These are phyloP conservation scores for Heliothis subflexa DNA, from an alignment of 1,140 invertebrate genomes.

Conservation along the genomic window DNA sequence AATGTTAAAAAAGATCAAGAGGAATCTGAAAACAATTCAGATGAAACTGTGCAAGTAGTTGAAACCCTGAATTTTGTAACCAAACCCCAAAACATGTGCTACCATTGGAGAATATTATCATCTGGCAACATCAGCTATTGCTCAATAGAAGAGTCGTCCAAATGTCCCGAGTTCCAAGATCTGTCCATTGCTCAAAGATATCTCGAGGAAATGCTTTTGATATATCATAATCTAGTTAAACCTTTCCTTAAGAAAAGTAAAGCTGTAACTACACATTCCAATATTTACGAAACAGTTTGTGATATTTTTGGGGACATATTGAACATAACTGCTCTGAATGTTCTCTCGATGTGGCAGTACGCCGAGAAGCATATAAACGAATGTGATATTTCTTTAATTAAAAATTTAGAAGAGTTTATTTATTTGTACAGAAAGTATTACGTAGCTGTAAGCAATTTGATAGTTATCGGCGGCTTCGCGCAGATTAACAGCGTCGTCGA, in stretches of 20 bases:
- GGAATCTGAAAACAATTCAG: slow-evolving; percentile 58
- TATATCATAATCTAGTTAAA: slow-evolving; percentile 88
- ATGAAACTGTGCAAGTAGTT: slow-evolving; percentile 61
- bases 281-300: slow-evolving; percentile 89
- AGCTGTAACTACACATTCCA: slow-evolving; percentile 85
- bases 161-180: slow-evolving; percentile 86
- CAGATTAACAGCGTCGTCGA: slow-evolving; percentile 89
- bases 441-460: slow-evolving; percentile 90
- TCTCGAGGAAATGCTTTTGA: slow-evolving; percentile 89
- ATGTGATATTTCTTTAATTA: slow-evolving; percentile 89
- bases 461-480: slow-evolving; percentile 90
- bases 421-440: slow-evolving; percentile 91
- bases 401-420: slow-evolving; percentile 91
- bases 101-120: slow-evolving; percentile 82
- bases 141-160: slow-evolving; percentile 74
- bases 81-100: slow-evolving; percentile 78
- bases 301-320: slow-evolving; percentile 90
- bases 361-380: slow-evolving; percentile 88
- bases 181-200: slow-evolving; percentile 89
- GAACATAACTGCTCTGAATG: slow-evolving; percentile 89
- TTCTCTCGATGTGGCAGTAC: slow-evolving; percentile 89
- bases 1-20: slow-evolving; percentile 67
- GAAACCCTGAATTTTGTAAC: slow-evolving; percentile 62
- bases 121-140: slow-evolving; percentile 81
- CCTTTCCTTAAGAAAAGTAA: slow-evolving; percentile 88